Percentiles rank a stretch among this genome's conserved stretches.
These are phyloP conservation scores for Gracilinanus agilis DNA, from an alignment of 2,113 vertebrate genomes.

Conservation along the genomic window DNA sequence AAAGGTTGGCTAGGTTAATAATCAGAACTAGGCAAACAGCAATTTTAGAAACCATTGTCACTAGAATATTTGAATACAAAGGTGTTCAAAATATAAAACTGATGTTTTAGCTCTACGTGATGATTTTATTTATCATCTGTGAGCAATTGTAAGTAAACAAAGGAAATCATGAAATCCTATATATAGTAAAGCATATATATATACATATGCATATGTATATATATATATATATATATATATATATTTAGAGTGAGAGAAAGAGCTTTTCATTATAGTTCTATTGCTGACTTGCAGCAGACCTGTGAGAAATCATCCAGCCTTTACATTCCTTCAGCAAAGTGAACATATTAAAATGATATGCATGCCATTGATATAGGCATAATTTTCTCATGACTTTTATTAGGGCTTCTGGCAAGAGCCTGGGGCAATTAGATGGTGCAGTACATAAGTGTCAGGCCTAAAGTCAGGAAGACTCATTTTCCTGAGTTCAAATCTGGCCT, in stretches of 20 bases:
- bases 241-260: background rate
- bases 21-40: background rate
- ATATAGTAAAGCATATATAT: background rate
- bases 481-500: too few species aligned
- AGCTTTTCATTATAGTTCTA: background rate
- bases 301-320: background rate
- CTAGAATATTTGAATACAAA: background rate
- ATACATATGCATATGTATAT: background rate
- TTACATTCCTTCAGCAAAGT: conserved; percentile 28
- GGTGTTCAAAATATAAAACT: background rate
- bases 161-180: background rate
- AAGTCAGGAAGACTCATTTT: too few species aligned
- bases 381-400: conserved; percentile 3
- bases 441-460: too few species aligned
- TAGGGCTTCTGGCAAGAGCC: background rate
- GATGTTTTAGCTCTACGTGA: background rate
- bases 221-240: too few species aligned
- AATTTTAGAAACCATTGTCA: conserved; percentile 30
- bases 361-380: conserved; percentile 3
- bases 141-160: background rate
- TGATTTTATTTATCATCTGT: background rate
- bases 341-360: conserved; percentile 48
- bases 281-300: background rate
- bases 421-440: too few species aligned
- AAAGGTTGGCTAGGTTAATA: background rate